phyloP scores from a whole-genome alignment of 2,797 vertebrate genomes.

The Helostoma temminkii region DNA sequence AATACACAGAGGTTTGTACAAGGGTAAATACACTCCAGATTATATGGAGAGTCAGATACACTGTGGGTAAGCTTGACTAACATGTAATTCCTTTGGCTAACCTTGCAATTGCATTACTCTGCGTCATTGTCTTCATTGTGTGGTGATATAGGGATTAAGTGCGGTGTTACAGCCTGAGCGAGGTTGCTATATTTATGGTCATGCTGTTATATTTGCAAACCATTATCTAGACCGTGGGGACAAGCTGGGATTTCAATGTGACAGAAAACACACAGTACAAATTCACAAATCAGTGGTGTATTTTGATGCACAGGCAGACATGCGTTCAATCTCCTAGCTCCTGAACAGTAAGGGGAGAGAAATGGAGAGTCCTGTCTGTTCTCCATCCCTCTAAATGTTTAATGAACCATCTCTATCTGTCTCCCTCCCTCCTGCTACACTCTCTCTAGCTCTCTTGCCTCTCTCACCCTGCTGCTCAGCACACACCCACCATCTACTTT shows the following conservation, averaged over 20 bases:
- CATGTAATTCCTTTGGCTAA: slow-evolving; percentile 64
- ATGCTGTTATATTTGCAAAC: slow-evolving; percentile 59
- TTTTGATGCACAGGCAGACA: not conserved
- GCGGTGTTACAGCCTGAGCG: slow-evolving; percentile 37
- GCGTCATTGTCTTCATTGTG: slow-evolving; percentile 56
- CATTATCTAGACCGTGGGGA: slow-evolving; percentile 65
- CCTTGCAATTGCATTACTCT: slow-evolving; percentile 64
- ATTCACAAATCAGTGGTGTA: not conserved
- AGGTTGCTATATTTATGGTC: slow-evolving; percentile 60
- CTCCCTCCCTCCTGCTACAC: slow-evolving; percentile 17
- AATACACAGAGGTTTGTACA: slow-evolving; percentile 72
- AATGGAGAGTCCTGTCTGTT: slow-evolving; percentile 73
- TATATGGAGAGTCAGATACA: slow-evolving; percentile 54
- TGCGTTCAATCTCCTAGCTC: slow-evolving; percentile 59
- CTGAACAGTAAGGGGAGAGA: slow-evolving; percentile 58
- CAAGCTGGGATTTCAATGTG: slow-evolving; percentile 42
- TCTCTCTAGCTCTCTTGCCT: slow-evolving; percentile 9
- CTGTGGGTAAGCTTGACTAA: slow-evolving; percentile 48
- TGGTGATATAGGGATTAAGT: slow-evolving; percentile 55
- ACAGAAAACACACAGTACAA: slow-evolving; percentile 21
- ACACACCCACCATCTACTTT: slow-evolving; percentile 61
- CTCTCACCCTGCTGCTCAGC: slow-evolving; percentile 20
- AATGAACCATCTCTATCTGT: slow-evolving; percentile 68
- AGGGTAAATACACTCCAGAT: slow-evolving; percentile 72
- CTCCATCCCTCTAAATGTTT: slow-evolving; percentile 80